Conservation (phyloP, 1,140 invertebrate species). For the Drosophila rufa region DNA sequence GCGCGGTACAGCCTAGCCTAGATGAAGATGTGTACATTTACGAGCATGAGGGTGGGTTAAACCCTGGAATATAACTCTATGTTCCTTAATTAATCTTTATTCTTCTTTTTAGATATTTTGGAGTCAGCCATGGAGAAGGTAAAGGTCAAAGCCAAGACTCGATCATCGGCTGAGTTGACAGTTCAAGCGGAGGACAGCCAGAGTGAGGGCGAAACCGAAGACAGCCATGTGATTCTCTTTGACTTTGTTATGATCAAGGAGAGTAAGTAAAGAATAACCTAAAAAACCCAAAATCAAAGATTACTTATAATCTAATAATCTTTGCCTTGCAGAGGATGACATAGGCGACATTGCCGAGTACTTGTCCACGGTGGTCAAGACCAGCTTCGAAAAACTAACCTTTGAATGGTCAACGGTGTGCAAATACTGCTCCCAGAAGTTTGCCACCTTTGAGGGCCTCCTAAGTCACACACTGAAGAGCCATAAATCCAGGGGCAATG, state of each 20-base stretch:
- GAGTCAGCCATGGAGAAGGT: constrained; percentile 10
- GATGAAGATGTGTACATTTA: constrained; percentile 55
- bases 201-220: constrained; percentile 54
- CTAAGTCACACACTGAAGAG: constrained; percentile 45
- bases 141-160: neutral
- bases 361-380: constrained; percentile 60
- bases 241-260: constrained; percentile 68
- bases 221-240: constrained; percentile 55
- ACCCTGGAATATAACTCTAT: too few species aligned
- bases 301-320: too few species aligned
- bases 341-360: constrained; percentile 62
- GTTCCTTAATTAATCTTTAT: too few species aligned
- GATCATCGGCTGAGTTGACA: neutral
- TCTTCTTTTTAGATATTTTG: constrained; percentile 5
- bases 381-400: constrained; percentile 63
- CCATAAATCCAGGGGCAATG: constrained; percentile 23
- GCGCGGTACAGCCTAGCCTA: neutral
- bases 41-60: constrained; percentile 49
- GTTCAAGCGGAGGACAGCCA: constrained; percentile 41
- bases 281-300: neutral
- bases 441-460: constrained; percentile 48
- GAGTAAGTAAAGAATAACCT: constrained; percentile 7
- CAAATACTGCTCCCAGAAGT: constrained; percentile 59
- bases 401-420: constrained; percentile 63
- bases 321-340: constrained; percentile 43